A percentile compares a stretch with the other conserved stretches of the same genome.
phyloP scores from a whole-genome alignment of 2,113 vertebrate species.

The Cryptotis parvus region DNA sequence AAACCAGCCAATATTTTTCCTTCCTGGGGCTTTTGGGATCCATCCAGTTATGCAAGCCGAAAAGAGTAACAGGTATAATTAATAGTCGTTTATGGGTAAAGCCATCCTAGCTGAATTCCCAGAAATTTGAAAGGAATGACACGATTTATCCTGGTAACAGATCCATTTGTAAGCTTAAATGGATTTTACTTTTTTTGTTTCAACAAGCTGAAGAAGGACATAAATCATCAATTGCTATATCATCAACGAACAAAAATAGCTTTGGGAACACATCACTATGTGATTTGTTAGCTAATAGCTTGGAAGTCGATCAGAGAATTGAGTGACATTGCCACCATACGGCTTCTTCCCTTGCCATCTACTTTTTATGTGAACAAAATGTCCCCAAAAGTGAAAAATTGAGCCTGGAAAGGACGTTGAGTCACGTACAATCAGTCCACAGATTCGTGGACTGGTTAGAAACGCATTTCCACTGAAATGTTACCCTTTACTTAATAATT shows the following conservation, averaged over 20 bases:
- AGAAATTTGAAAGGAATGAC: background rate
- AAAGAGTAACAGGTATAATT: background rate
- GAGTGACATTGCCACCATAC: background rate
- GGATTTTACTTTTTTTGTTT: constrained; percentile 45
- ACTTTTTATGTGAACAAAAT: constrained; percentile 21
- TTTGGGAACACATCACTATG: background rate
- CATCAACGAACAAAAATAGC: background rate
- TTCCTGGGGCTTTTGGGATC: background rate
- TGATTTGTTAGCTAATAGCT: constrained; percentile 26
- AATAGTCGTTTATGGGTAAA: background rate
- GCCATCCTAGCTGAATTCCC: background rate
- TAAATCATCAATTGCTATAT: background rate
- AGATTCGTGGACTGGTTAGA: background rate
- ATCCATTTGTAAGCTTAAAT: constrained; percentile 12
- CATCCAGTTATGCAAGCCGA: background rate
- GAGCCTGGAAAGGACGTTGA: background rate
- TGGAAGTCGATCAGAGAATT: background rate
- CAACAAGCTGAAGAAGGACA: background rate
- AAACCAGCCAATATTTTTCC: constrained; percentile 16
- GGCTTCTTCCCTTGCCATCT: background rate
- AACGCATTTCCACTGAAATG: background rate
- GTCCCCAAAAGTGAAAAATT: constrained; percentile 11
- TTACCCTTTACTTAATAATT: background rate
- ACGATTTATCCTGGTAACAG: background rate
- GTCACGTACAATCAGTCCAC: background rate